These are phyloP conservation scores for Arothron firmamentum DNA, from an alignment of 2,113 vertebrate genomes.

Conservation along the genomic window DNA sequence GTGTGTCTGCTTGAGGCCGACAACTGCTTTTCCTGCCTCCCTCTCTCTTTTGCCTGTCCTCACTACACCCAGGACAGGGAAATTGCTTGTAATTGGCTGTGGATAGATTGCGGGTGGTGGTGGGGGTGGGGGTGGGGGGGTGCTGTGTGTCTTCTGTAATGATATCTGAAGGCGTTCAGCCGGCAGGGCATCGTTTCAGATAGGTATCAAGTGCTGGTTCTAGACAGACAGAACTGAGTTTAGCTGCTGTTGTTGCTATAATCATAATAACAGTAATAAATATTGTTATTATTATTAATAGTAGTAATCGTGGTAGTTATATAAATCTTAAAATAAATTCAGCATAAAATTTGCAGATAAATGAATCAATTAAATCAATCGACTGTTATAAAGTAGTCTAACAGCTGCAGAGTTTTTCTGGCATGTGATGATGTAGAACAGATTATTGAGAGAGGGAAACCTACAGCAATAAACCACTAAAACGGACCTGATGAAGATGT, in stretches of 20 bases:
- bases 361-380: no score
- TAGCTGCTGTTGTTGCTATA: constrained; percentile 42
- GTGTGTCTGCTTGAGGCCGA: constrained; percentile 61
- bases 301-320: no score
- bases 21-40: constrained; percentile 60
- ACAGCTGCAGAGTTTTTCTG: no score
- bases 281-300: constrained; percentile 35
- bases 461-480: background rate
- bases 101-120: constrained; percentile 68
- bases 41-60: constrained; percentile 13
- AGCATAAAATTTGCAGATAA: no score
- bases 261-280: no score
- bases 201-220: constrained; percentile 53
- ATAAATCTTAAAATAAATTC: no score
- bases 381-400: no score
- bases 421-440: no score
- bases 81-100: constrained; percentile 73
- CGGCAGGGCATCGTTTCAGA: constrained; percentile 58
- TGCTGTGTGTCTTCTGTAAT: constrained; percentile 69
- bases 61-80: constrained; percentile 66
- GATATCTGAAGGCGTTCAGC: constrained; percentile 67
- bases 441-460: background rate
- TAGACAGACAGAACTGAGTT: constrained; percentile 27
- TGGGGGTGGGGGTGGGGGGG: constrained; percentile 59
- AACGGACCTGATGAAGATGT: constrained; percentile 26